phyloP scores from a whole-genome alignment of 2,113 vertebrate species.

The Chaetura pelagica region DNA sequence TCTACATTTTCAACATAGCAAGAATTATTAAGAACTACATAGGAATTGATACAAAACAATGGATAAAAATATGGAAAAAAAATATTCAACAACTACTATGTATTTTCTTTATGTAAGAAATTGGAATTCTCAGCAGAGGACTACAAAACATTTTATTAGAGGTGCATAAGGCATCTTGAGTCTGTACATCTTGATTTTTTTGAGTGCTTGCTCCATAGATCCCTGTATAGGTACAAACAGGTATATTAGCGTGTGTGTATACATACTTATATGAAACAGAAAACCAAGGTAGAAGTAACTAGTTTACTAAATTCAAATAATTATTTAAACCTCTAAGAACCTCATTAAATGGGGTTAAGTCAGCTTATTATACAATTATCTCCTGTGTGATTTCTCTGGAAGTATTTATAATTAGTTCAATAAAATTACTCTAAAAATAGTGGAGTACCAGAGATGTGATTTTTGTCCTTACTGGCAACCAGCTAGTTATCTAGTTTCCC shows the following conservation, averaged over 20 bases:
- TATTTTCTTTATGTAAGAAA: background rate
- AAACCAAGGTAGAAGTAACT: background rate
- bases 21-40: background rate
- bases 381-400: background rate
- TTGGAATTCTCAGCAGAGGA: background rate
- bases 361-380: background rate
- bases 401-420: background rate
- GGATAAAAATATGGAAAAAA: background rate
- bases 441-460: background rate
- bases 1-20: background rate
- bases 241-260: accelerated
- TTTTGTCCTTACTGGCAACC: background rate
- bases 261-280: background rate
- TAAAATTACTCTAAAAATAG: background rate
- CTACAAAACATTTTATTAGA: background rate
- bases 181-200: background rate
- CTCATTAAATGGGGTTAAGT: background rate
- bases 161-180: background rate
- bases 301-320: background rate
- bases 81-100: background rate
- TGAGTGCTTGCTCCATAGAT: background rate
- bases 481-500: background rate
- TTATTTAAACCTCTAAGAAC: background rate
- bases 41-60: background rate
- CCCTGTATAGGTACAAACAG: background rate